Base-by-base conservation (phyloP, 2,888 invertebrate genomes). In the Anoplius nigerrimus region DNA sequence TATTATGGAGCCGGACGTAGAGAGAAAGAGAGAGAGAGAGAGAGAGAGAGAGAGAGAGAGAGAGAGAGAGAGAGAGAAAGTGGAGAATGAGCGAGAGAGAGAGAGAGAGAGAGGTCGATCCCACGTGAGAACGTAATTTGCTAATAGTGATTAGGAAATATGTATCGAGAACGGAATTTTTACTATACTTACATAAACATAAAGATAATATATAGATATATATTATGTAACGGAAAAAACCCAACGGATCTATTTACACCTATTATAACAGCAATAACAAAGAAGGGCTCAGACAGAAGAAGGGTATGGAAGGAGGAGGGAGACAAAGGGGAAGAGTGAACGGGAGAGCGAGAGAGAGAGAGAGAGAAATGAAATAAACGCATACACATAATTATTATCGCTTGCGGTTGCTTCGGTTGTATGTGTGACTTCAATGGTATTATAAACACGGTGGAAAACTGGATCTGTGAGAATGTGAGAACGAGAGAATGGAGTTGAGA, bases 361-460 rank as follows among this genome's bases (percentile, higher is more conserved):
- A 13, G 0, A 43, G 34, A 16, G 48, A 42, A 16, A 24, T 21
- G 20, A 43, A 58, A 21, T 34, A 60, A 20, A 22, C 45, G 34
- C 22, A 20, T 27, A 34, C 4, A 24, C 56, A 51, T 56, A 22
- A 56, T 43, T 58, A 20, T 27, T 73, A 64, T 74, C 58, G 72
- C 78, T 82, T 79, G 81, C 73, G 73, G 76, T 67, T 80, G 79
- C 78, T 82, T 79, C 74, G 77, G 78, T 79, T 76, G 77, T 81
- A 72, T 71, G 66, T 54, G 48, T 11, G 48, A 48, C 16, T 16
- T 48, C 48, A 48, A 13, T 34, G 11, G 34, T 45, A 62, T 60
- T 20, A 56, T 56, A 58, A 54, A 18, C 62, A 45, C 52, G 15
- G 48, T 62, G 18, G 24, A 53, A 57, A 58, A 20, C 46, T 45